A percentile compares a stretch with the other conserved stretches of the same genome.
Evolutionary conservation across 23 tunicate species (phyloP).

Genomic region (Botrylloides violaceus): DNA sequence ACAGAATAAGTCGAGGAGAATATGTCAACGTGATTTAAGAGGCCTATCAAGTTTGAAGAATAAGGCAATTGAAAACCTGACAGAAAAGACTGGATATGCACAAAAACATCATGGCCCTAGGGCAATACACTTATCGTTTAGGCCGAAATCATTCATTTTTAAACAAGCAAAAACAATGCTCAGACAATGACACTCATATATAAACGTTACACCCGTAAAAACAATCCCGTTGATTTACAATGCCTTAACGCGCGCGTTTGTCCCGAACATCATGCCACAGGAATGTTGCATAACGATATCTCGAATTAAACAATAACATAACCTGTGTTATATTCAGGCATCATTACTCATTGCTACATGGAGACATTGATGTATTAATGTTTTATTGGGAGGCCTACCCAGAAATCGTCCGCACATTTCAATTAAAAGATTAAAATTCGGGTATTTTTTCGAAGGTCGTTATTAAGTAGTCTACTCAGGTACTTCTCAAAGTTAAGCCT

Average conservation of each 20-base stretch:
- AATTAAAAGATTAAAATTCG: conserved; percentile 22
- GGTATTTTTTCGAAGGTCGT: conserved; percentile 23
- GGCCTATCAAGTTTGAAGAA: neutral
- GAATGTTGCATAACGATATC: neutral
- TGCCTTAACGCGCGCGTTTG: neutral
- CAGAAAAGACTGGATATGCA: neutral
- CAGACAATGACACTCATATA: neutral
- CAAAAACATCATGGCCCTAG: neutral
- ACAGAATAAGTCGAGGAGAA: neutral
- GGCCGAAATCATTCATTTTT: neutral
- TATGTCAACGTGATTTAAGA: neutral
- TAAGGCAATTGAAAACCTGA: neutral
- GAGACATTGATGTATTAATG: conserved; percentile 2
- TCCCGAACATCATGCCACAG: neutral
- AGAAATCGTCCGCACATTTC: conserved; percentile 9
- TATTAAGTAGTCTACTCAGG: neutral
- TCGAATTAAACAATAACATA: neutral
- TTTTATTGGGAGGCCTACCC: neutral
- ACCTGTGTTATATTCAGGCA: neutral
- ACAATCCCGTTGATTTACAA: neutral
- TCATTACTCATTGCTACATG: neutral
- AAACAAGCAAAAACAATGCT: neutral
- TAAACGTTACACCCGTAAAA: neutral
- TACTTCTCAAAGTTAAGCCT: conserved; percentile 2
- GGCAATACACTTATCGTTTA: neutral